Conservation (phyloP, 2,113 vertebrate genomes). For the Colistium nudipinnis region DNA sequence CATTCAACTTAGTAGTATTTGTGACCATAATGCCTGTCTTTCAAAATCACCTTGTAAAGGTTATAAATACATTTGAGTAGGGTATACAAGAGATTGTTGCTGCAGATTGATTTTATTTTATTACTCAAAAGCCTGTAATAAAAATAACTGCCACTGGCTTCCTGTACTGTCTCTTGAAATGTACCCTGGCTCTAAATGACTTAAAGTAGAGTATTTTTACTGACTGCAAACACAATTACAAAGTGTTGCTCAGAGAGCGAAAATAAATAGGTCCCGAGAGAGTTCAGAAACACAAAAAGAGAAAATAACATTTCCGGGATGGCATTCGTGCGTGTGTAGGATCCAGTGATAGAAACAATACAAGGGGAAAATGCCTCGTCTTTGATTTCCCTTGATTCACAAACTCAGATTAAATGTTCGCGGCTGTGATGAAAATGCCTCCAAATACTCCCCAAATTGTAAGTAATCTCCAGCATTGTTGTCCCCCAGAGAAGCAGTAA, state of each 20-base stretch:
- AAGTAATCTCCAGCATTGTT: conserved; percentile 17
- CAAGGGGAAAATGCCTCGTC: conserved; percentile 29
- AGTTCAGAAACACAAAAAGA: conserved; percentile 45
- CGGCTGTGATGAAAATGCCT: conserved; percentile 7
- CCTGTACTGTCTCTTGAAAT: conserved; percentile 40
- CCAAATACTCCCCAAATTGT: background rate
- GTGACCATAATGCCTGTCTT: conserved; percentile 21
- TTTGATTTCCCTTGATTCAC: conserved; percentile 51
- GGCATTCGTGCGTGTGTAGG: conserved; percentile 34
- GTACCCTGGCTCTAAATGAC: conserved; percentile 37
- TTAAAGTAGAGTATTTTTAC: conserved; percentile 50
- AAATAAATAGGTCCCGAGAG: conserved; percentile 40
- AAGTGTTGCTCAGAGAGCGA: conserved; percentile 43
- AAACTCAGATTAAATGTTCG: conserved; percentile 41
- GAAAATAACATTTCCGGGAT: conserved; percentile 42
- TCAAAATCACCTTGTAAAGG: conserved; percentile 37
- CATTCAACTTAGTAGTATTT: conserved; percentile 24
- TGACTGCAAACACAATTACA: conserved; percentile 47
- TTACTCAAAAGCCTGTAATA: conserved; percentile 29
- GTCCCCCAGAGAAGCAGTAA: conserved; percentile 61
- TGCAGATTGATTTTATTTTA: conserved; percentile 49
- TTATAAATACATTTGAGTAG: conserved; percentile 39
- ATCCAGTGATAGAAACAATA: conserved; percentile 19
- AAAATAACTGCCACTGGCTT: conserved; percentile 29
- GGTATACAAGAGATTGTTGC: conserved; percentile 15